Percentiles rank a stretch among this genome's conserved stretches.
Evolutionary conservation across 2,113 vertebrate species (phyloP).

Genomic region (Chloroceryle aenea): DNA sequence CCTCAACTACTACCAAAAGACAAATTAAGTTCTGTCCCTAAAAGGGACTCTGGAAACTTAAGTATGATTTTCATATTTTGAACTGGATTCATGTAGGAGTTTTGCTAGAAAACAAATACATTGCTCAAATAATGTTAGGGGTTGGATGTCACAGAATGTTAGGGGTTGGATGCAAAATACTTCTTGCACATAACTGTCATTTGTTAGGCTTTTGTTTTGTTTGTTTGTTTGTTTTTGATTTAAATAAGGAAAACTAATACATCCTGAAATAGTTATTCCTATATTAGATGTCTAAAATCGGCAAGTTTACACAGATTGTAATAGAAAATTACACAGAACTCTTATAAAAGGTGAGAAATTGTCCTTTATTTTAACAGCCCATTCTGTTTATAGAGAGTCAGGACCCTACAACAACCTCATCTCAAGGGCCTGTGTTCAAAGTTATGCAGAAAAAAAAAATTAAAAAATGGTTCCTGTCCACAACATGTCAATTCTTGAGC

Average conservation of each 20-base stretch:
- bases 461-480: background rate
- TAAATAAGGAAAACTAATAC: background rate
- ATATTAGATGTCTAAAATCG: background rate
- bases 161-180: background rate
- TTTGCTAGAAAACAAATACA: background rate
- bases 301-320: background rate
- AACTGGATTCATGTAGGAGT: background rate
- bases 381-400: background rate
- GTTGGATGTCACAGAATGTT: too few species aligned
- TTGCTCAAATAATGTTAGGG: background rate
- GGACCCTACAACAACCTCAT: background rate
- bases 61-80: background rate
- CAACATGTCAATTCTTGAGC: background rate
- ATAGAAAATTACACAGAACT: background rate
- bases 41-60: background rate
- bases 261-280: background rate
- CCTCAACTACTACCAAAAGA: background rate
- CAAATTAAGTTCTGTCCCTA: background rate
- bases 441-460: background rate
- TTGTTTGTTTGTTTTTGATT: too few species aligned
- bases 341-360: background rate
- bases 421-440: background rate
- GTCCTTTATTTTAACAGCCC: background rate
- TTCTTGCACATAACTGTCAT: background rate
- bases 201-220: too few species aligned